These are phyloP conservation scores for Camelus dromedarius DNA, from an alignment of 2,113 vertebrate species.

Conservation along the genomic window DNA sequence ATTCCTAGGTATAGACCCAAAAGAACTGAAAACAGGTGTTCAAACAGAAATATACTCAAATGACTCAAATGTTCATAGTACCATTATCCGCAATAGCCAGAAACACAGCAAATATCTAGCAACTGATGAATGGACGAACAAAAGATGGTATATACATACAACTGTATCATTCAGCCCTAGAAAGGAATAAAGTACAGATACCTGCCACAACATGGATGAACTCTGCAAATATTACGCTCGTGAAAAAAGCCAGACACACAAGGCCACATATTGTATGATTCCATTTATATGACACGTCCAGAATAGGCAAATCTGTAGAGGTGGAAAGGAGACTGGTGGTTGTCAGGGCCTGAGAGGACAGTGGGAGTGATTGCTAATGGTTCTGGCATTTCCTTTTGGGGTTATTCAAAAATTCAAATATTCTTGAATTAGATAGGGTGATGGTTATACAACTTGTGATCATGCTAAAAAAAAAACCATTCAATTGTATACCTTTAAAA, in stretches of 20 bases:
- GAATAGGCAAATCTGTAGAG: neutral
- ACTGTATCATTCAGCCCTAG: neutral
- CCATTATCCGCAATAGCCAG: neutral
- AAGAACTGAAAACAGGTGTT: neutral
- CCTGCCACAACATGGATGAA: neutral
- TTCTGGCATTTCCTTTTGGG: neutral
- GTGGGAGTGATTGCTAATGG: neutral
- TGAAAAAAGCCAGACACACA: neutral
- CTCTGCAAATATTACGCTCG: neutral
- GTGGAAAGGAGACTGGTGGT: neutral
- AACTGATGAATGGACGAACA: neutral
- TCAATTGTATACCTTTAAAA: neutral
- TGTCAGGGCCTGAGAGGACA: neutral
- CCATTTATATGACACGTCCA: neutral
- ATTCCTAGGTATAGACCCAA: neutral
- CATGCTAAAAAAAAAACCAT: neutral
- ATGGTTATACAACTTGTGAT: neutral
- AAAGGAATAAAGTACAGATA: neutral
- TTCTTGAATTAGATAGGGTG: neutral
- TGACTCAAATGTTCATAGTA: neutral
- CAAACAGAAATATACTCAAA: neutral
- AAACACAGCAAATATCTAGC: neutral
- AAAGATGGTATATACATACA: neutral
- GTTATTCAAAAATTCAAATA: neutral
- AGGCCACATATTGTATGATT: neutral